Base-by-base conservation (phyloP, 2,888 invertebrate species). In the Eristalis tenax region DNA sequence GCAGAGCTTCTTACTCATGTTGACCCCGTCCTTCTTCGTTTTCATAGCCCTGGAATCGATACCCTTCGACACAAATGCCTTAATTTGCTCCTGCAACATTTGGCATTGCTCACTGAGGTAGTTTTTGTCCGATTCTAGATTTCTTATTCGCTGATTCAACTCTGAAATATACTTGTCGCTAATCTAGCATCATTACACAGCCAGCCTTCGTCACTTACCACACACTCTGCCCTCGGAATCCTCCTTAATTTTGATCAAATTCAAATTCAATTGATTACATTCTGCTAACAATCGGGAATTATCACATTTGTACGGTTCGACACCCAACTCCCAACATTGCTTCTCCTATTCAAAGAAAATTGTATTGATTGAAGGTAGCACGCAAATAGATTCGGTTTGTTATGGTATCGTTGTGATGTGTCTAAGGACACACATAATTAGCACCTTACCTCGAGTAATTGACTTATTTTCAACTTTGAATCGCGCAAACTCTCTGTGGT, bases 401-500 rank as follows among this genome's bases (percentile, higher is more conserved):
- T 83, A 71, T 87, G 87, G 87, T 68, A 69, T 59, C 10, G 28
- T 50, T 50, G 50, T 65, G 15, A 28, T 26, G 59, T 78, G 66
- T 59, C 71, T 43, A 61, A 40, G 59, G 66, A 71, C 69, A 73
- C 38, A 32, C n/a, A 23, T 35, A 3, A 70, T 57, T 63, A 50
- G 63, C 66, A 73, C 61, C 11, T 70, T 40, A 96, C 96, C 94
- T 95, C 94, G 40, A 95, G 92, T 71, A 96, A 95, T 90, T 95
- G 95, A 91, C 96, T 95, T 6, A 96, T 95, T 89, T 96, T 93
- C 84, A 95, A 94, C 94, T 98, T 98, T 88, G 97, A 96, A 93
- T 97, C 96, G 91, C 97, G 96, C 75, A 98, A 94, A 91, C 96
- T 97, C 89, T 96, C 96, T n/a, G 97, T 98, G 10, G 98, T 98